Evolutionary conservation across 2,113 vertebrate species (phyloP).

Genomic region (Lophotis ruficrista): DNA sequence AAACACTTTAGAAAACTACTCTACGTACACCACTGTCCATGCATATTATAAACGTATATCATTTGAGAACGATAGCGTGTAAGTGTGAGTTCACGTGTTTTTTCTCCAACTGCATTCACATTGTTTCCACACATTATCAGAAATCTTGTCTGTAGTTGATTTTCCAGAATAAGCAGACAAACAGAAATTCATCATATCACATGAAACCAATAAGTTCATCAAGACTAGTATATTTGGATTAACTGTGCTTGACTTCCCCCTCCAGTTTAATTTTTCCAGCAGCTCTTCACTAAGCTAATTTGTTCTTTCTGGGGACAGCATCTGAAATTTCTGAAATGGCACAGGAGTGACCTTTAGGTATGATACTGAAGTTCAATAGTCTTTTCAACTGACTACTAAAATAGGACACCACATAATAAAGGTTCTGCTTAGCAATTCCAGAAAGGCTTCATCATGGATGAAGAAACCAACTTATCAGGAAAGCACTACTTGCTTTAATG

Average conservation of each 20-base stretch:
- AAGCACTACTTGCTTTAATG: neutral
- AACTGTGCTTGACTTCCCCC: neutral
- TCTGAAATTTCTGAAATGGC: neutral
- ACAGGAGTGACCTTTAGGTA: neutral
- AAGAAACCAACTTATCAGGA: neutral
- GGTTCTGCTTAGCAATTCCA: neutral
- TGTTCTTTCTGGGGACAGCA: neutral
- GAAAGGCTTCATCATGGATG: neutral
- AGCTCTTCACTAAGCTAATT: neutral
- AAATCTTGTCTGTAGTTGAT: neutral
- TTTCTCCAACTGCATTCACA: neutral
- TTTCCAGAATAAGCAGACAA: neutral
- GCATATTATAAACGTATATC: neutral
- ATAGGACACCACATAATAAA: neutral
- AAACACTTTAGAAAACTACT: neutral
- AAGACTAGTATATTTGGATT: neutral
- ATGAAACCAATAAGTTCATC: neutral
- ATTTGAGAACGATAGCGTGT: neutral
- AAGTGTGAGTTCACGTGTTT: neutral
- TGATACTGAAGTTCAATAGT: neutral
- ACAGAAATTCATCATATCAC: neutral
- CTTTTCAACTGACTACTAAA: neutral
- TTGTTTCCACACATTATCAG: neutral
- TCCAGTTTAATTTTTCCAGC: neutral
- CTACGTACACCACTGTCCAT: neutral